These are phyloP conservation scores for Aporophyla lueneburgensis DNA, from an alignment of 2,888 invertebrate species.

Conservation along the genomic window DNA sequence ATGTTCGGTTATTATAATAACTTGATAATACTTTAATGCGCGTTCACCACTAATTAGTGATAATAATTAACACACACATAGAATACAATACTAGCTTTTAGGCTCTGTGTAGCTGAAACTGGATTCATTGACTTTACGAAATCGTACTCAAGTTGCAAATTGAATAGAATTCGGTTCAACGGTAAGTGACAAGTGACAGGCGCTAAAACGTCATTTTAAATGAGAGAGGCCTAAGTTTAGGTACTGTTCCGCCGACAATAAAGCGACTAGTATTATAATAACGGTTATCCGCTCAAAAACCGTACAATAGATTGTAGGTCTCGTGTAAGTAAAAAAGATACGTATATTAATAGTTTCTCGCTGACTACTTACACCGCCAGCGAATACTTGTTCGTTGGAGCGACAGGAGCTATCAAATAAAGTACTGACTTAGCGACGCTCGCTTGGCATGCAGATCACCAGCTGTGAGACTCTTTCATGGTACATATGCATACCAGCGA, in stretches of 20 bases:
- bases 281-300: not conserved
- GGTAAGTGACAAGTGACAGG: slow-evolving; percentile 28
- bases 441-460: not conserved
- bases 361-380: not conserved
- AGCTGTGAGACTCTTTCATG: not conserved
- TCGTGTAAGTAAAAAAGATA: not conserved
- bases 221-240: not conserved
- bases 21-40: slow-evolving; percentile 35
- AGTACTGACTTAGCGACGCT: not conserved
- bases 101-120: slow-evolving; percentile 5
- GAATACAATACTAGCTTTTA: slow-evolving; percentile 20
- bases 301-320: not conserved
- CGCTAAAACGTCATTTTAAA: slow-evolving; percentile 2
- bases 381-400: not conserved
- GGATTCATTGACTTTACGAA: slow-evolving; percentile 25
- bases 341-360: not conserved
- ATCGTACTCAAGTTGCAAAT: slow-evolving; percentile 6
- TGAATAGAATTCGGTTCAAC: slow-evolving; percentile 28
- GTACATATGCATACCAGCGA: not conserved
- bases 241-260: not conserved
- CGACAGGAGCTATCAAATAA: not conserved
- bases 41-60: slow-evolving; percentile 44
- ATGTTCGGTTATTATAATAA: slow-evolving; percentile 16
- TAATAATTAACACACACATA: slow-evolving; percentile 25
- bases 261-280: not conserved